Evolutionary conservation across 2,797 vertebrate species (phyloP).

Genomic region (Danio kyathit): DNA sequence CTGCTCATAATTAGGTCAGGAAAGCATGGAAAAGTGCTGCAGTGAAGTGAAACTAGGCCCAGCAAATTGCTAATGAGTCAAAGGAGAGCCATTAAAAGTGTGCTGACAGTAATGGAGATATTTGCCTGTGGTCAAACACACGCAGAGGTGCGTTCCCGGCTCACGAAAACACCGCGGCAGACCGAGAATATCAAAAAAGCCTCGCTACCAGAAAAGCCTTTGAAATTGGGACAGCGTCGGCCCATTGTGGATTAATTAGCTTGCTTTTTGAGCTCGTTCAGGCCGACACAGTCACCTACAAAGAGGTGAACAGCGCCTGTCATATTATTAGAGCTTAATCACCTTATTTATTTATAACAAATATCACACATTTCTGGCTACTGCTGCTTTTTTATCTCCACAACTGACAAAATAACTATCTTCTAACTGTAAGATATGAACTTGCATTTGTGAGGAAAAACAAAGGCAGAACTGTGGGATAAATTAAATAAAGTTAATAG

Average conservation of each 20-base stretch:
- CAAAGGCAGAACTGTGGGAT: too few species aligned
- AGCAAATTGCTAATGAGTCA: constrained; percentile 81
- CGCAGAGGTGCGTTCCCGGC: constrained; percentile 62
- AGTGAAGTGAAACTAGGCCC: constrained; percentile 65
- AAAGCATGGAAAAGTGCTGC: constrained; percentile 64
- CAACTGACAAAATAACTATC: too few species aligned
- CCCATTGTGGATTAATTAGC: constrained; percentile 87
- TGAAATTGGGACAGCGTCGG: constrained; percentile 49
- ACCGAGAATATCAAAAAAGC: neutral
- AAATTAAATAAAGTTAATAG: too few species aligned
- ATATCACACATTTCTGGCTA: too few species aligned
- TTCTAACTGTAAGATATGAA: too few species aligned
- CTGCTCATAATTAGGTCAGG: constrained; percentile 63
- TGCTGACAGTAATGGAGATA: constrained; percentile 87
- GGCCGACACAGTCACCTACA: constrained; percentile 55
- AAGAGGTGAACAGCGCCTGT: constrained; percentile 22
- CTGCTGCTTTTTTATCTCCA: too few species aligned
- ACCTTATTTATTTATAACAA: constrained; percentile 40
- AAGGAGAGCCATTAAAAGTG: constrained; percentile 72
- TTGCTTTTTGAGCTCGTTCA: constrained; percentile 74
- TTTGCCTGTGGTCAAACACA: constrained; percentile 81
- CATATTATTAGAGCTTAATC: constrained; percentile 51
- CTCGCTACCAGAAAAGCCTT: constrained; percentile 72
- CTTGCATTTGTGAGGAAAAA: too few species aligned
- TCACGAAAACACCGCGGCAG: constrained; percentile 47